Conservation (phyloP, 2,797 vertebrate genomes). For the Labeo calbasu region DNA sequence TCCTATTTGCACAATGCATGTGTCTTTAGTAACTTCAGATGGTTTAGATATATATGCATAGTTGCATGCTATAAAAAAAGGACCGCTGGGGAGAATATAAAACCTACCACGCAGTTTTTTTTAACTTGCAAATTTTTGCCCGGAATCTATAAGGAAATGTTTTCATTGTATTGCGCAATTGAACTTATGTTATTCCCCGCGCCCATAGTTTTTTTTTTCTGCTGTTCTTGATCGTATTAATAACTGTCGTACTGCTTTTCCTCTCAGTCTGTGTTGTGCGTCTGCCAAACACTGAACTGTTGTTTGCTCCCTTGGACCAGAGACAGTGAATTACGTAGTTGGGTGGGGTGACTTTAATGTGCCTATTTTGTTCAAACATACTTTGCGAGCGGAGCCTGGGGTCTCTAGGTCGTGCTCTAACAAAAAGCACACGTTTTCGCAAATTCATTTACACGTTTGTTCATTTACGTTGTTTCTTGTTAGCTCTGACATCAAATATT, state of each 20-base stretch:
- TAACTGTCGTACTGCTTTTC: constrained; percentile 27
- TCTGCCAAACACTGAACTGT: constrained; percentile 56
- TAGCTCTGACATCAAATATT: not conserved
- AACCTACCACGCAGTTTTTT: too few relatives aligned
- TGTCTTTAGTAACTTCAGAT: constrained; percentile 33
- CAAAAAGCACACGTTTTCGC: not conserved
- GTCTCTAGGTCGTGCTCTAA: constrained; percentile 34
- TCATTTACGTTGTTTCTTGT: not conserved
- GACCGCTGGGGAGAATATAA: not conserved
- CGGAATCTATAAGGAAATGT: constrained; percentile 28
- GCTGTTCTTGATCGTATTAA: constrained; percentile 33
- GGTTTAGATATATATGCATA: constrained; percentile 19
- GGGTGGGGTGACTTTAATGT: constrained; percentile 62
- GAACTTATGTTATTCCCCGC: constrained; percentile 22
- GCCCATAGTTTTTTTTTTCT: not conserved
- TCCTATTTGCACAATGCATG: constrained; percentile 12
- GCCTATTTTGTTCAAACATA: constrained; percentile 37
- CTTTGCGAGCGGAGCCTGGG: constrained; percentile 26
- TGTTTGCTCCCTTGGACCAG: constrained; percentile 54
- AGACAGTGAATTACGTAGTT: constrained; percentile 60
- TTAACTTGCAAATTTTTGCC: constrained; percentile 1
- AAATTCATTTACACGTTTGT: not conserved
- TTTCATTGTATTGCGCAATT: constrained; percentile 40
- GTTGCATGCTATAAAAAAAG: not conserved
- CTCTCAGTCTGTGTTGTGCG: constrained; percentile 29